Conservation (phyloP, 2,113 vertebrate species). For the Saccopteryx bilineata region DNA sequence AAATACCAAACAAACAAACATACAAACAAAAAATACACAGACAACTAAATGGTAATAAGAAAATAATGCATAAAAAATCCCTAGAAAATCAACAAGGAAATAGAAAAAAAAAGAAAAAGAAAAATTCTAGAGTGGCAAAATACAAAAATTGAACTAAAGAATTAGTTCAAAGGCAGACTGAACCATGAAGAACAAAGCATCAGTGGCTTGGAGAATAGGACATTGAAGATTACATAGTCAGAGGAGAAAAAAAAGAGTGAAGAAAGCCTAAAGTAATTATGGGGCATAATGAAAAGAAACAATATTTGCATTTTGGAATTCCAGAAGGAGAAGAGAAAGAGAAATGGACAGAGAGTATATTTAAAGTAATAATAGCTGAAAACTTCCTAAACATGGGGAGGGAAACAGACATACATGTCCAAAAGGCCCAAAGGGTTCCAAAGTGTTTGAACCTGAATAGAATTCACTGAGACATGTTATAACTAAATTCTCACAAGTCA, state of each 20-base stretch:
- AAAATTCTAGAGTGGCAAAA: background rate
- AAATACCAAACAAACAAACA: no score
- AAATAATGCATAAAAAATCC: background rate
- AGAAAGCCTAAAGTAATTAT: background rate
- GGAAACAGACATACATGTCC: background rate
- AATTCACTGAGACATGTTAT: background rate
- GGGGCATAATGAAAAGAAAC: background rate
- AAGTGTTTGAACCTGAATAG: background rate
- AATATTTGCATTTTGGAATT: background rate
- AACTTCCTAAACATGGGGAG: background rate
- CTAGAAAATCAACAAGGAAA: background rate
- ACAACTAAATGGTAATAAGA: background rate
- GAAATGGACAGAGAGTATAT: background rate
- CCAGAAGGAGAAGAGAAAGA: background rate
- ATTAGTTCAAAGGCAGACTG: background rate
- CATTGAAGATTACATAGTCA: background rate
- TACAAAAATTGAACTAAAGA: background rate
- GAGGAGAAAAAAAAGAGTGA: background rate
- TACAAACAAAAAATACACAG: background rate
- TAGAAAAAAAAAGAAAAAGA: background rate
- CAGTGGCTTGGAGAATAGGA: background rate
- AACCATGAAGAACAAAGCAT: background rate
- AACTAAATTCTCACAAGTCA: background rate
- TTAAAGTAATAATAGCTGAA: background rate
- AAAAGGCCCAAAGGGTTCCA: background rate